Evolutionary conservation across 2,888 invertebrate species (phyloP), one percentile per base, ranked within the genome.

Genomic region (Colletes collaris): DNA sequence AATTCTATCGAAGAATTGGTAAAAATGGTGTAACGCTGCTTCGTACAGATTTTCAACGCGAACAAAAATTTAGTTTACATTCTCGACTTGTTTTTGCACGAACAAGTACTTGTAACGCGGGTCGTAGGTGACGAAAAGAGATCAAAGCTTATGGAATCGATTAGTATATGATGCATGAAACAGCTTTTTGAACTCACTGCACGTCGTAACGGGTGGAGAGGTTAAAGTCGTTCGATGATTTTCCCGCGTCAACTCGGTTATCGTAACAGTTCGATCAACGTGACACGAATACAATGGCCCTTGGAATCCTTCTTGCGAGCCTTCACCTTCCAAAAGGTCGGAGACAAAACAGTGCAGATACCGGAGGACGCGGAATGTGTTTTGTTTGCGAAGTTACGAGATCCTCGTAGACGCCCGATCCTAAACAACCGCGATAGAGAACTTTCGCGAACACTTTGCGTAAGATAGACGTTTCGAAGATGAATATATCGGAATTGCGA

Each of bases 171-270:
- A 27, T 27, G 27, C 27, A 27, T 27, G 27, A 27, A 27, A 27
- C 27, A 27, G 27, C 27, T 27, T 27, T 27, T 27, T 27, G 27
- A 27, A 27, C 27, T 27, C 27, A 27, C 27, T 8, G 11, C 44
- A 40, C 4, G 16, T 16, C 13, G 60, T 7, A 46, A 62, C 11
- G 19, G 19, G 46, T 46, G 8, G 19, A 13, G 19, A 44, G 27
- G 82, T 78, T 76, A 71, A 80, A 80, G 66, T 74, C 74, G 55
- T 64, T 58, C 64, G 55, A 69, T 67, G 40, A 46, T 67, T 83
- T 64, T 40, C 44, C 11, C 7, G 58, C 49, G 69, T 60, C 50
- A 49, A 35, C 58, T 10, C 10, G 35, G 16, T 69, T 67, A n/a
- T 49, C 37, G 49, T 35, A 44, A 64, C 16, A 46, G 50, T 70